phyloP scores from a whole-genome alignment of 2,113 vertebrate species.

The Atrichornis clamosus region DNA sequence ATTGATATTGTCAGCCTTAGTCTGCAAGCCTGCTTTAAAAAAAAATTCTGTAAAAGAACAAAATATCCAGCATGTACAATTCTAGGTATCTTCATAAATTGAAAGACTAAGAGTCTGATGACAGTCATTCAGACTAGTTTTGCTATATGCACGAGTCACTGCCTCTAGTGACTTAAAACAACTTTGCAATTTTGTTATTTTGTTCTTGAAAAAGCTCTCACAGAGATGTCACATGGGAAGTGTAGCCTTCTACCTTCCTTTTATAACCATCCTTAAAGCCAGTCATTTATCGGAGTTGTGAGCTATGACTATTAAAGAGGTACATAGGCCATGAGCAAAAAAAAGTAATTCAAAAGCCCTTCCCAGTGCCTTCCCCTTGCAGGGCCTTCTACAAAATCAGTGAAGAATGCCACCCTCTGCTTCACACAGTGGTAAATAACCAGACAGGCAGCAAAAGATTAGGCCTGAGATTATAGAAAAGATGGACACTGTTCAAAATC shows the following conservation, averaged over 20 bases:
- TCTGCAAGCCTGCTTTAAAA: not conserved
- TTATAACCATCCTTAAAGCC: not conserved
- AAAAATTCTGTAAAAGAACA: not conserved
- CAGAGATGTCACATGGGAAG: not conserved
- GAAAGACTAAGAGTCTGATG: not conserved
- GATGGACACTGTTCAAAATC: not conserved
- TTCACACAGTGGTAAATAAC: not conserved
- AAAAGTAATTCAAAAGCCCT: not conserved
- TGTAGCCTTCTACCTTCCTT: not conserved
- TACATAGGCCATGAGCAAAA: fast-evolving
- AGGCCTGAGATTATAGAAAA: not conserved
- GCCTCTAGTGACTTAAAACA: not conserved
- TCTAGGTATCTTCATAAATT: not conserved
- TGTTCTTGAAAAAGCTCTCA: not conserved
- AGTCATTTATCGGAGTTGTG: not conserved
- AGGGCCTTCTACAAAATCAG: not conserved
- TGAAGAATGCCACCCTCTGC: not conserved
- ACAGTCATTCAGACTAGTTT: not conserved
- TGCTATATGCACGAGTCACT: not conserved
- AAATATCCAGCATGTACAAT: not conserved
- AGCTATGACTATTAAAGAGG: not conserved
- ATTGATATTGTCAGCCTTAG: not conserved
- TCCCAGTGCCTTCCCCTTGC: not conserved
- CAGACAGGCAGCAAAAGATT: not conserved
- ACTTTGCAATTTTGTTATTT: not conserved